Conservation (phyloP, 2,113 vertebrate species). For the Alaudala cheleensis region DNA sequence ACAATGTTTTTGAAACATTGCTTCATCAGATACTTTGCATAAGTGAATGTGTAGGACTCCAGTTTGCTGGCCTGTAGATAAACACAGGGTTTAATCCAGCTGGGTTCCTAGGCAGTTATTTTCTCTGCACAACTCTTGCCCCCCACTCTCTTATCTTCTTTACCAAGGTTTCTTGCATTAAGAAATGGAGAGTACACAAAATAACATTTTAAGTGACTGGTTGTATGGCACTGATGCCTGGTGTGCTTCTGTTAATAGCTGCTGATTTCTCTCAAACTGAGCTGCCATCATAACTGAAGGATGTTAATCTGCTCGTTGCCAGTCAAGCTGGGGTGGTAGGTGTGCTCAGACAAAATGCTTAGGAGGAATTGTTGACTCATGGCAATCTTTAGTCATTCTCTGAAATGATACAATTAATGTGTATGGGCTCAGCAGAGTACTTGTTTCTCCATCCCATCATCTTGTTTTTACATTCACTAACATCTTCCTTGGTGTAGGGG, state of each 20-base stretch:
- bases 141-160: background rate
- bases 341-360: constrained; percentile 63
- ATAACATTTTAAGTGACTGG: background rate
- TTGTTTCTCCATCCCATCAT: constrained; percentile 47
- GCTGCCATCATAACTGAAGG: constrained; percentile 4
- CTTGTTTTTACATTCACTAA: constrained; percentile 33
- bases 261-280: constrained; percentile 18
- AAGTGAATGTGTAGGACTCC: background rate
- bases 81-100: background rate
- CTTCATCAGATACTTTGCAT: background rate
- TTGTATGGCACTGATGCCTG: background rate
- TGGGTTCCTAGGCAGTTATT: background rate
- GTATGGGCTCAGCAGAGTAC: constrained; percentile 2
- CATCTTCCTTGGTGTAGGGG: background rate
- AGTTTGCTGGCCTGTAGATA: background rate
- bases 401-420: constrained; percentile 36
- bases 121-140: background rate
- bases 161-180: background rate
- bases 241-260: background rate
- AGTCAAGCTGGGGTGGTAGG: constrained; percentile 56
- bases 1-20: background rate
- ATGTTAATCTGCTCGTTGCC: constrained; percentile 41
- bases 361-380: constrained; percentile 52
- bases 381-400: constrained; percentile 56
- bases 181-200: background rate